Evolutionary conservation across 2,797 vertebrate species (phyloP).

Genomic region (Pelochelys cantorii): DNA sequence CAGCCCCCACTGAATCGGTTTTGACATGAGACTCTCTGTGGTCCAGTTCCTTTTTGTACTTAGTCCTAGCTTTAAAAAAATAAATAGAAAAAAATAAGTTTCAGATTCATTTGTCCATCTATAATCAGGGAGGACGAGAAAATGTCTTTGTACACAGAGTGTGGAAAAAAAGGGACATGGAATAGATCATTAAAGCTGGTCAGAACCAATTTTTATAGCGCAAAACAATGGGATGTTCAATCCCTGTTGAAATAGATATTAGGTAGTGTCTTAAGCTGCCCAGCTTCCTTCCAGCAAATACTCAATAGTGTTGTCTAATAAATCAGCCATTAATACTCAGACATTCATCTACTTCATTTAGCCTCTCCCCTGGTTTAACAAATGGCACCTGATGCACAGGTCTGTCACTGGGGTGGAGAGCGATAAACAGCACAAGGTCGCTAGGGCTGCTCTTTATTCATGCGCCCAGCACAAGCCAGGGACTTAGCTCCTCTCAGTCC

Average conservation of each 20-base stretch:
- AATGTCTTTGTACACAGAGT: not conserved
- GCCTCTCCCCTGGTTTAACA: not conserved
- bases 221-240: not conserved
- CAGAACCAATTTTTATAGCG: not conserved
- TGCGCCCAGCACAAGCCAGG: not conserved
- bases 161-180: not conserved
- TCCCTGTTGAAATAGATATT: rapidly evolving
- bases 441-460: not conserved
- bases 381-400: not conserved
- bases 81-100: conserved; percentile 69
- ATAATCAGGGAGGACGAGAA: conserved; percentile 33
- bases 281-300: not conserved
- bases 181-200: not conserved
- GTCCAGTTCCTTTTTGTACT: not conserved
- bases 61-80: conserved; percentile 71
- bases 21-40: not conserved
- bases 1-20: not conserved
- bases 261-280: not conserved
- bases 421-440: not conserved
- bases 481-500: not conserved
- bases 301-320: not conserved
- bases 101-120: conserved; percentile 60
- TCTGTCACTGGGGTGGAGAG: not conserved
- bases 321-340: not conserved
- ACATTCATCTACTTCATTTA: not conserved